Conservation (phyloP, 2,888 invertebrate species). For the Galerucella nymphaeae region DNA sequence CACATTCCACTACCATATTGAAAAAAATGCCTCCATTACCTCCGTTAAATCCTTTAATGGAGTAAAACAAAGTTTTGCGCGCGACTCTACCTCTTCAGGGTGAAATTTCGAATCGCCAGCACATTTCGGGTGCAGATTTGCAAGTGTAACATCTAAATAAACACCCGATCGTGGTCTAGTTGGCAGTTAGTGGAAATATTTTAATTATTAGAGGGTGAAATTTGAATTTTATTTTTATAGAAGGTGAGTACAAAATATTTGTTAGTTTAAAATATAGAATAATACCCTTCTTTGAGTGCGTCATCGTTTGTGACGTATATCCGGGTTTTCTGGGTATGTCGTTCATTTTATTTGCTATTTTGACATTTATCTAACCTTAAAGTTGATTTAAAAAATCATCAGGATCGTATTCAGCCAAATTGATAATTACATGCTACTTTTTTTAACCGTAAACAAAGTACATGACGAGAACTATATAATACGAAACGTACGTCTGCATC, state of each 20-base stretch:
- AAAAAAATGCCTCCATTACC: too few relatives aligned
- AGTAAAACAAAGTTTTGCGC: conserved; percentile 20
- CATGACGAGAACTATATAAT: too few relatives aligned
- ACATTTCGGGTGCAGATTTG: conserved; percentile 23
- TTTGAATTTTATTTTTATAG: not conserved
- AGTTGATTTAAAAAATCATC: too few relatives aligned
- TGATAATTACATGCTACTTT: too few relatives aligned
- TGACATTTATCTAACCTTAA: too few relatives aligned
- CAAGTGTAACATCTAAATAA: conserved; percentile 14
- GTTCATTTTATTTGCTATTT: too few relatives aligned
- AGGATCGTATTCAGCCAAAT: too few relatives aligned
- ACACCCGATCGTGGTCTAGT: not conserved
- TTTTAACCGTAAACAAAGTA: too few relatives aligned
- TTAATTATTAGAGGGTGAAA: not conserved
- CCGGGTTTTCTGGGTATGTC: too few relatives aligned
- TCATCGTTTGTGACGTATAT: too few relatives aligned
- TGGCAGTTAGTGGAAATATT: not conserved
- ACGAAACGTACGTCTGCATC: too few relatives aligned
- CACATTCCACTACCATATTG: not conserved
- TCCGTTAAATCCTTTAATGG: not conserved
- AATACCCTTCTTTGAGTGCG: too few relatives aligned
- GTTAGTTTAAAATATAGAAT: not conserved
- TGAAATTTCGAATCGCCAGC: conserved; percentile 13
- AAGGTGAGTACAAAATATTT: not conserved
- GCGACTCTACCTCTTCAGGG: conserved; percentile 19